These are phyloP conservation scores for Cladopsammia gracilis DNA, from an alignment of 64 coral and sea anemone genomes.

Conservation along the genomic window DNA sequence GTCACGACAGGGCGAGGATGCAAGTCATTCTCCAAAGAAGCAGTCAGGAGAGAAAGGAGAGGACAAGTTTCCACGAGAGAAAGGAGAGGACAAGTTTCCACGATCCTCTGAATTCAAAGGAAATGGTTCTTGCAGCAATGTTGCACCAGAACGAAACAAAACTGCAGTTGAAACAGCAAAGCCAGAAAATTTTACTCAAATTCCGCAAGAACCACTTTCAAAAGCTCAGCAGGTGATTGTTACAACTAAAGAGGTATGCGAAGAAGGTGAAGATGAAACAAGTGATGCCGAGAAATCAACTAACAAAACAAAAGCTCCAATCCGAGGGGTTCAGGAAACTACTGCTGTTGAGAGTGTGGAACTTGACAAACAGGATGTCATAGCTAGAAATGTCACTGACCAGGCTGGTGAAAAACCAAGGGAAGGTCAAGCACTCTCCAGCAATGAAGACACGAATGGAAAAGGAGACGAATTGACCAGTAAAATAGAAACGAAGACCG, in stretches of 20 bases:
- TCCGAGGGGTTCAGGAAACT: background rate
- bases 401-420: background rate
- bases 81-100: background rate
- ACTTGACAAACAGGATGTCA: background rate
- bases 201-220: background rate
- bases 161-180: background rate
- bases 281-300: background rate
- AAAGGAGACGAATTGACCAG: background rate
- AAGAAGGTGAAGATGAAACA: background rate
- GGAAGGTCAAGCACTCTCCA: background rate
- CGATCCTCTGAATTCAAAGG: background rate
- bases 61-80: background rate
- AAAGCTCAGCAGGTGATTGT: background rate
- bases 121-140: background rate
- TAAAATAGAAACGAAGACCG: background rate
- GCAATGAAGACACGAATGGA: background rate
- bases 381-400: background rate
- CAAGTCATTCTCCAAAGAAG: background rate
- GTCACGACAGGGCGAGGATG: background rate
- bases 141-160: background rate
- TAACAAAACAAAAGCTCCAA: background rate
- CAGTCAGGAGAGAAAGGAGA: background rate
- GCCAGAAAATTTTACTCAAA: background rate
- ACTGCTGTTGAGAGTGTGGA: background rate
- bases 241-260: background rate